These are phyloP conservation scores for Drosophila multiciliata DNA, from an alignment of 2,888 invertebrate species.

Conservation along the genomic window DNA sequence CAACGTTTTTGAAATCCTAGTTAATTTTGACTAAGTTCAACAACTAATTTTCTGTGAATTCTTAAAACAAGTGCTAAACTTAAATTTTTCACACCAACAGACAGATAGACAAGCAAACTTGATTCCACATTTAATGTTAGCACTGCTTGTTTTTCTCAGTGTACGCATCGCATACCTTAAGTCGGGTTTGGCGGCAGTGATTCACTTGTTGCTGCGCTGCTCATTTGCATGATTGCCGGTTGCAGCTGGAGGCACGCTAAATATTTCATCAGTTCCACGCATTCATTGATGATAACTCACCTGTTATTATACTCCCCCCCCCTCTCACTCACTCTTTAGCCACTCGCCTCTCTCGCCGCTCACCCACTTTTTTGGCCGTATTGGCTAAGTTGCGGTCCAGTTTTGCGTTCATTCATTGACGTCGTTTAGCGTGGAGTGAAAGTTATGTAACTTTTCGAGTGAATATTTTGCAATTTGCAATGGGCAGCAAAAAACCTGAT, in stretches of 20 bases:
- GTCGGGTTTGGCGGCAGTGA: slow-evolving; percentile 49
- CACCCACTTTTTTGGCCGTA: not conserved
- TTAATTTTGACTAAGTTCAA: not conserved
- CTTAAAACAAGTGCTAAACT: not conserved
- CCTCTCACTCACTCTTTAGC: too few species aligned
- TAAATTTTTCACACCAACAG: not conserved
- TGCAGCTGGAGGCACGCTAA: slow-evolving; percentile 40
- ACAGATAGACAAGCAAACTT: not conserved
- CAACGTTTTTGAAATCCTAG: not conserved
- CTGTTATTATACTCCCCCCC: slow-evolving; percentile 27
- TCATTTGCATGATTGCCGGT: slow-evolving; percentile 61
- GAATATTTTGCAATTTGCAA: slow-evolving; percentile 70
- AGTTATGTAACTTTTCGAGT: slow-evolving; percentile 76
- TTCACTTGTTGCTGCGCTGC: slow-evolving; percentile 64
- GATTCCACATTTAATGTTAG: not conserved
- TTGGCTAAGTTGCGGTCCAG: slow-evolving; percentile 56
- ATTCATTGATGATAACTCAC: slow-evolving; percentile 65
- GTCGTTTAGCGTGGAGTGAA: slow-evolving; percentile 65
- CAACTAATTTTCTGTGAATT: not conserved
- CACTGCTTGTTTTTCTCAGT: not conserved
- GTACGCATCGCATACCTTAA: slow-evolving; percentile 22
- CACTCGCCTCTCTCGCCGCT: too few species aligned
- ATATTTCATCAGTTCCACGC: slow-evolving; percentile 39
- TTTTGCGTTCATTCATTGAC: slow-evolving; percentile 71
- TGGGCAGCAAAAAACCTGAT: slow-evolving; percentile 69